Evolutionary conservation across 2,113 vertebrate genomes (phyloP).

Genomic region (Neolamprologus modestus): DNA sequence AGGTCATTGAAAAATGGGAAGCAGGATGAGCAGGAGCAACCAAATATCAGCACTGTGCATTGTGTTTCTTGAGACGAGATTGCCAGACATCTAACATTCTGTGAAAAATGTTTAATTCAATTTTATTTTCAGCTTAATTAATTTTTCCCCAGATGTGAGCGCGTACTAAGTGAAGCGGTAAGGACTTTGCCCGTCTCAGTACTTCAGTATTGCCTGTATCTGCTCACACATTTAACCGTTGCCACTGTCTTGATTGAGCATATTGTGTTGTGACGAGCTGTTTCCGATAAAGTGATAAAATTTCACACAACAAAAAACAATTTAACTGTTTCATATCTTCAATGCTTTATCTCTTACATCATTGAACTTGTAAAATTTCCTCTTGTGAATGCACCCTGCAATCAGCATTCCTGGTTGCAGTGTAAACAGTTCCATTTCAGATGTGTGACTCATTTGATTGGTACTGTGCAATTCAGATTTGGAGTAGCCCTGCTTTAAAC

Average conservation of each 20-base stretch:
- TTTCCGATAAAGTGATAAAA: not conserved
- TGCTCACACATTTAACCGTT: not conserved
- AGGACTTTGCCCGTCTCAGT: not conserved
- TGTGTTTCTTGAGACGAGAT: not conserved
- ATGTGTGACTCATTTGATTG: slow-evolving; percentile 44
- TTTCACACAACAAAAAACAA: not conserved
- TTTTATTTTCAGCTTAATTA: not conserved
- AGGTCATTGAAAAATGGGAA: not conserved
- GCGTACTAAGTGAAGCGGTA: not conserved
- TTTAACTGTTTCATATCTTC: not conserved
- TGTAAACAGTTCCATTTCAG: slow-evolving; percentile 52
- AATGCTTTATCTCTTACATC: not conserved
- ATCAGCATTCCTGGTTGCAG: slow-evolving; percentile 23
- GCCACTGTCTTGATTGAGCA: not conserved
- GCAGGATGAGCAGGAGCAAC: not conserved
- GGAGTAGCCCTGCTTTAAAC: slow-evolving; percentile 35
- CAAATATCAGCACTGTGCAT: not conserved
- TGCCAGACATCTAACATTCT: not conserved
- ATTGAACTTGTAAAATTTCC: not conserved
- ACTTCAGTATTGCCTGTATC: not conserved
- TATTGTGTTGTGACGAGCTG: not conserved
- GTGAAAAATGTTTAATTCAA: not conserved
- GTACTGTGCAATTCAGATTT: slow-evolving; percentile 27
- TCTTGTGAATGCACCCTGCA: not conserved
- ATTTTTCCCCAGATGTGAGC: not conserved